These are phyloP conservation scores for Arbacia lixula DNA, from an alignment of 53 echinoderm and acorn worm species.

Conservation along the genomic window DNA sequence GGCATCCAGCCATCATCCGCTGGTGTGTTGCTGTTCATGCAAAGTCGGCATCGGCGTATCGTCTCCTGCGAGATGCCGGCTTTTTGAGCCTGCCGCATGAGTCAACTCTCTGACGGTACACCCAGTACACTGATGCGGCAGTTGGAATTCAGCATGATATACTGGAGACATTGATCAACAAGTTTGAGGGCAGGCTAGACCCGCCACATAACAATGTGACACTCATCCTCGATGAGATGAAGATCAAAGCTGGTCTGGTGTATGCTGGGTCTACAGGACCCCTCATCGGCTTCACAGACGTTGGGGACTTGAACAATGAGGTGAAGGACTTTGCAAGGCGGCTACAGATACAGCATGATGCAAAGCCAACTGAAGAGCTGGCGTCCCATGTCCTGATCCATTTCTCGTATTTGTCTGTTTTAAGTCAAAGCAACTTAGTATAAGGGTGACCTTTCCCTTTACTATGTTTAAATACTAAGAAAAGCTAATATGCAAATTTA, in stretches of 20 bases:
- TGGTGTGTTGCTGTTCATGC: slow-evolving; percentile 12
- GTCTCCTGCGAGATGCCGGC: background rate
- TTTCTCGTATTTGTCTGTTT: too few relatives aligned
- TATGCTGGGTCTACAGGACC: slow-evolving; percentile 49
- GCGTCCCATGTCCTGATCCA: background rate
- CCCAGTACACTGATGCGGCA: slow-evolving; percentile 42
- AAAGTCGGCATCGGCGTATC: slow-evolving; percentile 13
- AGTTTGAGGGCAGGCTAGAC: background rate
- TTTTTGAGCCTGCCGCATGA: slow-evolving; percentile 9
- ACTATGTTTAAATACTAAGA: too few relatives aligned
- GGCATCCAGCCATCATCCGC: slow-evolving; percentile 19
- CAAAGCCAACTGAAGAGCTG: background rate
- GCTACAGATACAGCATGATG: background rate
- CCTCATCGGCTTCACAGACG: slow-evolving; percentile 55
- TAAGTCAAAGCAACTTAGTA: too few relatives aligned
- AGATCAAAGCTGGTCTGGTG: slow-evolving; percentile 49
- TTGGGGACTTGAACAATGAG: slow-evolving; percentile 35
- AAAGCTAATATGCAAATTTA: too few relatives aligned
- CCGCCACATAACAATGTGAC: slow-evolving; percentile 11
- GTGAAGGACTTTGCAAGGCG: slow-evolving; percentile 30
- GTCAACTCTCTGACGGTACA: slow-evolving; percentile 38
- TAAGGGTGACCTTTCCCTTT: too few relatives aligned
- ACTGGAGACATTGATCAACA: slow-evolving; percentile 9
- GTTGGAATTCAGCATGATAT: slow-evolving; percentile 41
- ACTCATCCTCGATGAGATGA: slow-evolving; percentile 65